phyloP scores from a whole-genome alignment of 1,140 invertebrate genomes.

The Lepidurus apus region DNA sequence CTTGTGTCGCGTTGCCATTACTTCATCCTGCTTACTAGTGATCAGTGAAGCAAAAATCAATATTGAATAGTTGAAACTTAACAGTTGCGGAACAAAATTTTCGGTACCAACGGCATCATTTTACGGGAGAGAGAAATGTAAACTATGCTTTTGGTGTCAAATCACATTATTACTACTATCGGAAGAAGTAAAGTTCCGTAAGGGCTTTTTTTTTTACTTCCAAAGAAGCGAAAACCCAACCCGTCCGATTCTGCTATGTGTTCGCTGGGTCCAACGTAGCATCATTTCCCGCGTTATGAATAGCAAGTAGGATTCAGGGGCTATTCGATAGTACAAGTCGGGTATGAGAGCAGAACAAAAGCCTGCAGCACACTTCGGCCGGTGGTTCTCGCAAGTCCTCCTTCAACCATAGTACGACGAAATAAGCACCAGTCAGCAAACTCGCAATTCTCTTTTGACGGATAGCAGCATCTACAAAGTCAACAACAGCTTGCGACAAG shows the following conservation, averaged over 20 bases:
- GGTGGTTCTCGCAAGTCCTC: background rate
- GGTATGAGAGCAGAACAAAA: background rate
- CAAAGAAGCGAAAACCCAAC: background rate
- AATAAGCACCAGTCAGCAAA: slow-evolving; percentile 6
- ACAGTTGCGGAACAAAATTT: no score
- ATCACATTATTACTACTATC: no score
- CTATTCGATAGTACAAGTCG: slow-evolving; percentile 12
- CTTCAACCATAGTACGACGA: background rate
- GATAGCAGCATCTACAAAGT: slow-evolving; percentile 6
- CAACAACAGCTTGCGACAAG: slow-evolving; percentile 16
- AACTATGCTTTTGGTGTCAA: no score
- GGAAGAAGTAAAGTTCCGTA: no score
- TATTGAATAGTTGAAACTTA: no score
- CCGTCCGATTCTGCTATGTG: background rate
- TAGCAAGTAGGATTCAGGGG: slow-evolving; percentile 1
- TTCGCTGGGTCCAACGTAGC: background rate
- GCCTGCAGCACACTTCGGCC: background rate
- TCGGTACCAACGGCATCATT: no score
- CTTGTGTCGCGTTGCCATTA: no score
- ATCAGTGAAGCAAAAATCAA: no score
- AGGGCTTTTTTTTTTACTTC: background rate
- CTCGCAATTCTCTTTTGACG: slow-evolving; percentile 5
- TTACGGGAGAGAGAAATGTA: no score
- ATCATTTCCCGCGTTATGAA: background rate
- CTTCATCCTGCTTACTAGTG: no score